Evolutionary conservation across 2,113 vertebrate species (phyloP).

Genomic region (Microcebus tavaratra): DNA sequence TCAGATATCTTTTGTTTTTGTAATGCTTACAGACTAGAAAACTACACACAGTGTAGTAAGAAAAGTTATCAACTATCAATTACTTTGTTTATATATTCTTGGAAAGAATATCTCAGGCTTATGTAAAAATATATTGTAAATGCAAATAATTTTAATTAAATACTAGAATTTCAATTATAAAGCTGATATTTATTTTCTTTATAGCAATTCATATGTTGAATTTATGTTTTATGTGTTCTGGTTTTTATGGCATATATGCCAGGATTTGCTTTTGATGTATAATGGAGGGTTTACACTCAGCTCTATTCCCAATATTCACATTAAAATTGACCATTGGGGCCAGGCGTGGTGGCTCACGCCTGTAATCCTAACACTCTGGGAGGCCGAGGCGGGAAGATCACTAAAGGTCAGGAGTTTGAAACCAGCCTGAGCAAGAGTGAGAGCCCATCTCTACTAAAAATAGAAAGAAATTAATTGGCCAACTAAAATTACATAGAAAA

Average conservation of each 20-base stretch:
- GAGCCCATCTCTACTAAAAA: too few relatives aligned
- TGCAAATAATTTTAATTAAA: background rate
- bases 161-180: background rate
- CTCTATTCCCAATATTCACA: background rate
- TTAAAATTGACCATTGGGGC: background rate
- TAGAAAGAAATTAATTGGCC: too few relatives aligned
- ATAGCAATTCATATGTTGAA: background rate
- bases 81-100: background rate
- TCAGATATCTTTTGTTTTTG: background rate
- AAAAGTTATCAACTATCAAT: background rate
- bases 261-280: background rate
- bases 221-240: background rate
- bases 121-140: background rate
- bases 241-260: background rate
- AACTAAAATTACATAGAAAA: too few relatives aligned
- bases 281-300: background rate
- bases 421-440: too few relatives aligned
- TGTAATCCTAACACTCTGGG: too few relatives aligned
- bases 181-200: background rate
- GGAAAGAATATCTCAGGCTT: background rate
- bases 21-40: background rate
- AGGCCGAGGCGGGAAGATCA: too few relatives aligned
- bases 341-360: background rate
- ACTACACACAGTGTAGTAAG: background rate
- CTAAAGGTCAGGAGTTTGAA: too few relatives aligned